Evolutionary conservation across 1,140 invertebrate species (phyloP).

Genomic region (Ceratitis capitata): DNA sequence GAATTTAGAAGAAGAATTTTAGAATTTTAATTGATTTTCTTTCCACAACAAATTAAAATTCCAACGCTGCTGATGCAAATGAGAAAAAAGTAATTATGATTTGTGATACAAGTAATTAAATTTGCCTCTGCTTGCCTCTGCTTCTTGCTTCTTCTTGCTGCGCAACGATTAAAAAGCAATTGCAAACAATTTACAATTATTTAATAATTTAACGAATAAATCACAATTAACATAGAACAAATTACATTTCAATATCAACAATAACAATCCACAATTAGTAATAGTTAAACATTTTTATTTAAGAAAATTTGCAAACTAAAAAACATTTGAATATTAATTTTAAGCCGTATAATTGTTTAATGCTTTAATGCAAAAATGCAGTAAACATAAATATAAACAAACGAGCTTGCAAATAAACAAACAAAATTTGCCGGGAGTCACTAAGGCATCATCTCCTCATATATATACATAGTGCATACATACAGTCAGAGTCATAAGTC

Average conservation of each 20-base stretch:
- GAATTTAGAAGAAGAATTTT: background rate
- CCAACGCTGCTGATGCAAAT: background rate
- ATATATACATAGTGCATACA: too few species aligned
- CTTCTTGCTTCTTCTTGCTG: background rate
- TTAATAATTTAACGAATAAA: conserved; percentile 13
- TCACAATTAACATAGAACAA: background rate
- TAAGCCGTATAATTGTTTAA: conserved; percentile 8
- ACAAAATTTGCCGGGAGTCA: background rate
- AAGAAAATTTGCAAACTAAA: background rate
- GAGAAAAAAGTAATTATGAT: background rate
- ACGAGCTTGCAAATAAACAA: background rate
- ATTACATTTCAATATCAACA: background rate
- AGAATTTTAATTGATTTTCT: background rate
- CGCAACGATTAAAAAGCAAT: background rate
- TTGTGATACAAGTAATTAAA: background rate
- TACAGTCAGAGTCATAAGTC: too few species aligned
- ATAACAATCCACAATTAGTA: background rate
- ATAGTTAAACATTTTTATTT: background rate
- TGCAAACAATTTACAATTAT: conserved; percentile 10
- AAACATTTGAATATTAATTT: background rate
- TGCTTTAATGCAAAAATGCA: conserved; percentile 6
- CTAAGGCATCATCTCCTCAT: background rate
- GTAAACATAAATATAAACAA: background rate
- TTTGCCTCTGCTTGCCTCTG: background rate
- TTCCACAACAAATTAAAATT: background rate